Evolutionary conservation across 2,888 invertebrate species (phyloP), one percentile per base, ranked within the genome.

Genomic region (Leucozona laternaria): DNA sequence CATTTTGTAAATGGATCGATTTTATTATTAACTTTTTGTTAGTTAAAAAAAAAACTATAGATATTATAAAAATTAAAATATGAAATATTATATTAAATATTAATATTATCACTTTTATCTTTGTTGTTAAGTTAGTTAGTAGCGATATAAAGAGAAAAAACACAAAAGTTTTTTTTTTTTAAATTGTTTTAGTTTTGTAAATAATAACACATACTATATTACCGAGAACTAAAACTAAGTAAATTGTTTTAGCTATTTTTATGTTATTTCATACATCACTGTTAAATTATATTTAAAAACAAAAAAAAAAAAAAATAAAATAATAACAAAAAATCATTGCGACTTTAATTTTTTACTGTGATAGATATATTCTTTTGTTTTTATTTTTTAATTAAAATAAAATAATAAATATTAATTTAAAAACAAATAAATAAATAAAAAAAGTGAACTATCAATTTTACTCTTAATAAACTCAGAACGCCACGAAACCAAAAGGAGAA

Each of bases 1-100:
- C 88, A 89, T 88, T 90, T 91, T 92, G 91, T 92, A 92, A 92
- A 92, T 92, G 92, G 91, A 92, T 92, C 92, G 92, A 92, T 92
- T 91, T 92, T 92, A 91, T 91, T 88, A 88, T 84, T 82, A 88
- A 86, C 88, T 88, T 79, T 88, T 88, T 88, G 83, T 88, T 88
- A 88, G 88, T 88, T 79, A 88, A 87, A 83, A 80, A 70, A 82
- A 76, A 82, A 77, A 86, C 76, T 81, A 82, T 73, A 87, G 78
- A 83, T 81, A 70, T 60, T 68, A 81, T 37, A 80, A 55, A 60
- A 40, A 45, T 45, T n/a, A 76, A 68, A 83, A 77, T 53, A 71
- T 68, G 70, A 81, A 82, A 71, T 71, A 82, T 76, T 50, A 68
- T 60, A 77, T 22, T 50, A 85, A 79, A 81, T 60, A 86, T 86